Base-by-base conservation (phyloP, 1,140 invertebrate species). In the Limonius californicus region DNA sequence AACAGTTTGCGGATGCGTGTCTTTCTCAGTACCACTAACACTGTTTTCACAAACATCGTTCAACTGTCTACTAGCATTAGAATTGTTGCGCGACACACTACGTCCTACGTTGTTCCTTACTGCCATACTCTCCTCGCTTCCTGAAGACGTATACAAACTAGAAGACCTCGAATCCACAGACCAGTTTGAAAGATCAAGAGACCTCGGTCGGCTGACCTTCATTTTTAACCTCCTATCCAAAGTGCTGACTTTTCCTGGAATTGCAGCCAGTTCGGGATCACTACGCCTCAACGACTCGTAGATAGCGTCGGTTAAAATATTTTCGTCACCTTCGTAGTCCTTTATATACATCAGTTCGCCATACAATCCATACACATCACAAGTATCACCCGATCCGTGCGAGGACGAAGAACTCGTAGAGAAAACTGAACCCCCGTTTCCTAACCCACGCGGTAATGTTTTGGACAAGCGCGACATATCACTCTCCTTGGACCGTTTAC, bases 261-360 rank as follows among this genome's bases (percentile, higher is more conserved):
- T 88, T 15, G 89, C 87, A 1, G 88, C 87, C 20, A 94, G 74
- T 74, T 92, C 91, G 0, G 90, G 91, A 76, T 92, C 90, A 67
- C 88, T 91, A 20, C 89, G 81, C 21, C 89, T 77, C 21, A 92
- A 75, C 0, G 86, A 84, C 72, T 92, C 90, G 67, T 89, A 88
- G 16, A 89, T 83, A 0, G 87, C 84, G 60, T 89, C 85, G 27
- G 87, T 85, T 35, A 85, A 80, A 0, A 85, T 84, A 59, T 85
- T 84, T 14, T 86, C 85, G 69, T 93, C 90, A 9, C 89, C 89
- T 47, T 91, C 90, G 69, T 91, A 91, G 74, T 94, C 90, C 72
- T 90, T 91, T 1, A 94, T 87, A 74, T 92, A 92, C 83, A 95
- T 92, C 18, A 96, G 78, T 70, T 95, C 92, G 0, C 89, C 90